Evolutionary conservation across 2,888 invertebrate species (phyloP), one percentile per base, ranked within the genome.

Genomic region (Machimus atricapillus): DNA sequence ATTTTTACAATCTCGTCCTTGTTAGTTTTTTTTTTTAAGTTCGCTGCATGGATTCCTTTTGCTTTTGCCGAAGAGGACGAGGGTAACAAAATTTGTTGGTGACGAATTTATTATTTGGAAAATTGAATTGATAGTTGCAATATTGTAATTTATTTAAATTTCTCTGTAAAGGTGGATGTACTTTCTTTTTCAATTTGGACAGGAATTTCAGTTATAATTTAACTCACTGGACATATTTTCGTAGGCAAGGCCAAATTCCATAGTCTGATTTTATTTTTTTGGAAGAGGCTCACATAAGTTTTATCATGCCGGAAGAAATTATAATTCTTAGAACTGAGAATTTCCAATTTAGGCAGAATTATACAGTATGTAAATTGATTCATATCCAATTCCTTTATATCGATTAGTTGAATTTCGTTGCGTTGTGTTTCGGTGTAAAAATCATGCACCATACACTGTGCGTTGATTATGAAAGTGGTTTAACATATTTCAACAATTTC

Each of bases 1-100:
- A 43, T 85, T 85, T 85, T 40, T 85, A 85, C 85, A 85, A 85
- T 85, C 46, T 85, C 85, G 56, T 86, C 66, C 43, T 76, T 87
- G 76, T 86, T 34, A 85, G 46, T 76, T 40, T 40, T 40, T n/a
- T n/a, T 34, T 73, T 85, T 76, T 34, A 74, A 73, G 23, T 86
- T 86, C 16, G 66, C n/a, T 86, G 46, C 52, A 23, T 23, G 16
- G n/a, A 43, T 52, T 85, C 52, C 27, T 85, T 85, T 76, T 16
- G 40, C 43, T 27, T 85, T 74, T 34, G 73, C 34, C 27, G 56
- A 6, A 23, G 40, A 79, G 27, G 19, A 3, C 19, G 9, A 27
- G 4, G 27, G 27, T 6, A 27, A 58, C 0, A 2, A 23, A 23
- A 8, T 1, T 23, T 56, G 5, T 19, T 19, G 12, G 19, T 56